These are phyloP conservation scores for Gracilinanus agilis DNA, from an alignment of 2,113 vertebrate genomes.

Conservation along the genomic window DNA sequence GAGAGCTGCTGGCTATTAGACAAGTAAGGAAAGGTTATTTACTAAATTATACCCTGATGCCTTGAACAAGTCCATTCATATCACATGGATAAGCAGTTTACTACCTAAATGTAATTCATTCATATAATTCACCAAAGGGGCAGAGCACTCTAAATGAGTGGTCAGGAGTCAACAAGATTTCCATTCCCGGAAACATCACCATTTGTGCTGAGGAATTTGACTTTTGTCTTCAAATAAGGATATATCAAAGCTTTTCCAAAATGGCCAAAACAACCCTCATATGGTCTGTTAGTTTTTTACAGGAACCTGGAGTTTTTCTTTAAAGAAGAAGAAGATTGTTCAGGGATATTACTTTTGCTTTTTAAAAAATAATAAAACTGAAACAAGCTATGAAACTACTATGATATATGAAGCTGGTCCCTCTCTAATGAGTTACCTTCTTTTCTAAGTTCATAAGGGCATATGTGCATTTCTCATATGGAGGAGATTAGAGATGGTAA, in stretches of 20 bases:
- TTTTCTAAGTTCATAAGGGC: background rate
- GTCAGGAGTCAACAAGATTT: background rate
- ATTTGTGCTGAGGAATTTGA: background rate
- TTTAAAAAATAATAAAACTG: background rate
- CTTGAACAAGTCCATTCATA: conserved; percentile 21
- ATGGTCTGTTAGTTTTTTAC: background rate
- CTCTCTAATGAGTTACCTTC: background rate
- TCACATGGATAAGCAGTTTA: conserved; percentile 18
- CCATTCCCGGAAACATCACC: background rate
- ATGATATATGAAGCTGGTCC: accelerated
- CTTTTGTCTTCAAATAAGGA: background rate
- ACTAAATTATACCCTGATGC: conserved; percentile 4
- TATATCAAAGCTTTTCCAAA: background rate
- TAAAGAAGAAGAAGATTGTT: background rate
- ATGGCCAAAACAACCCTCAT: background rate
- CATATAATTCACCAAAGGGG: background rate
- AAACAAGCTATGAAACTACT: background rate
- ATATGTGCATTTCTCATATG: background rate
- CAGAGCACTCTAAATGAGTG: background rate
- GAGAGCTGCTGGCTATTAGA: background rate
- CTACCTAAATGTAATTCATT: conserved; percentile 15
- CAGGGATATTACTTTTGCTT: background rate
- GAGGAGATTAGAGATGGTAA: background rate
- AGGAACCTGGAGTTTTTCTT: background rate
- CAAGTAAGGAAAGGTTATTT: background rate